These are phyloP conservation scores for Bujurquina vittata DNA, from an alignment of 2,113 vertebrate genomes.

Conservation along the genomic window DNA sequence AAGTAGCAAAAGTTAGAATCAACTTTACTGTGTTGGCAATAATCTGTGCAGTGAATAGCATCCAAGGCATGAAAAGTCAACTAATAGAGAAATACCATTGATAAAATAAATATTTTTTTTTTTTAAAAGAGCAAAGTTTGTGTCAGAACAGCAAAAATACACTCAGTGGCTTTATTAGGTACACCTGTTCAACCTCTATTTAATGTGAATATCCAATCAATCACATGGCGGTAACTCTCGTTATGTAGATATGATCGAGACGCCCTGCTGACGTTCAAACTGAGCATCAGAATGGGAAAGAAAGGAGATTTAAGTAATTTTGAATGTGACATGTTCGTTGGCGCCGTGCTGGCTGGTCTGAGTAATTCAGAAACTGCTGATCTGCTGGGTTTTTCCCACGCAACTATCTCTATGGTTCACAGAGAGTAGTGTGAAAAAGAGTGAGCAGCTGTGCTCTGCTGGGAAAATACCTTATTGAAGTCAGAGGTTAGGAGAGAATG, in stretches of 20 bases:
- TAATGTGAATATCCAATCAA: not conserved
- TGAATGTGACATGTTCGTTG: not conserved
- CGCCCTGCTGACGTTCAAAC: not conserved
- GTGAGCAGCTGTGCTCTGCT: not conserved
- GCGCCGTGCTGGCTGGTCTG: too few species aligned
- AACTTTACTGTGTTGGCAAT: too few species aligned
- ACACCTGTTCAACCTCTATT: not conserved
- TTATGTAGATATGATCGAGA: not conserved
- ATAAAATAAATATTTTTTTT: too few species aligned
- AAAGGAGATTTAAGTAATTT: not conserved
- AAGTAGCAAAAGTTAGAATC: too few species aligned
- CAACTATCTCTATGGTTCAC: not conserved
- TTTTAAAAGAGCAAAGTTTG: not conserved
- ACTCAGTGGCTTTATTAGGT: not conserved
- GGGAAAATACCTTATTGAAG: not conserved
- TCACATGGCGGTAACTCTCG: not conserved
- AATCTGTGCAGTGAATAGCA: not conserved
- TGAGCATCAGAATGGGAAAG: not conserved
- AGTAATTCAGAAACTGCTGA: not conserved
- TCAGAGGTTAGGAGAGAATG: not conserved
- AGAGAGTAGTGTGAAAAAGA: not conserved
- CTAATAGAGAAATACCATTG: not conserved
- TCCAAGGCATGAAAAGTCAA: not conserved
- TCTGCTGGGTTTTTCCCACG: not conserved
- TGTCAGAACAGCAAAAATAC: not conserved